Percentiles rank a stretch among this genome's conserved stretches.
These are phyloP conservation scores for Nannoperca australis DNA, from an alignment of 2,797 vertebrate genomes.

Conservation along the genomic window DNA sequence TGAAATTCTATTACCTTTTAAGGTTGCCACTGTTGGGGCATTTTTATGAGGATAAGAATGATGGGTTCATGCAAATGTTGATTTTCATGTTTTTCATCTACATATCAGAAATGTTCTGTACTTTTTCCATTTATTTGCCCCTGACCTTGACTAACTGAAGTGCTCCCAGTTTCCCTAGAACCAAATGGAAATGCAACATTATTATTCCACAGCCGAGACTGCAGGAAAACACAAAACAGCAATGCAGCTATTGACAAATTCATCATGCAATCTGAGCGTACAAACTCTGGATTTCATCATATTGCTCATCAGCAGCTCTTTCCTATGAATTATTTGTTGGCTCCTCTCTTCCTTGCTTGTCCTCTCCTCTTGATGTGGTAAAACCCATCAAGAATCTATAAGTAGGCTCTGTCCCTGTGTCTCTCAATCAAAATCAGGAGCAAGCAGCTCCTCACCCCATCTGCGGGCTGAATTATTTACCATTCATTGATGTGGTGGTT, in stretches of 20 bases:
- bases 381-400: constrained; percentile 94
- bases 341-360: constrained; percentile 68
- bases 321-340: constrained; percentile 91
- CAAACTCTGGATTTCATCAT: constrained; percentile 90
- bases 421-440: constrained; percentile 84
- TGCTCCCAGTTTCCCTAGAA: constrained; percentile 43
- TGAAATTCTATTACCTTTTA: constrained; percentile 43
- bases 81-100: constrained; percentile 67
- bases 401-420: constrained; percentile 79
- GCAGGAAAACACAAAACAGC: constrained; percentile 68
- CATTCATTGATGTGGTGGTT: constrained; percentile 82
- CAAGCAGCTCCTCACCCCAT: constrained; percentile 76
- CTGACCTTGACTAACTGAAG: constrained; percentile 71
- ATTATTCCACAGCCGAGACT: constrained; percentile 57
- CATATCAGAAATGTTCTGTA: constrained; percentile 51
- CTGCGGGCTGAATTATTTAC: constrained; percentile 85
- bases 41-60: constrained; percentile 58
- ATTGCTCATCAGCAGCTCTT: constrained; percentile 87
- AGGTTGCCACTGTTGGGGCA: background rate
- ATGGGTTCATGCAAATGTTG: constrained; percentile 54
- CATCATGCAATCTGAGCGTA: constrained; percentile 80
- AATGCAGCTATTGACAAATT: constrained; percentile 78
- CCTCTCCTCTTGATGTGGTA: constrained; percentile 86
- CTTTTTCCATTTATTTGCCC: constrained; percentile 57
- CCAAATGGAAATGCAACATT: constrained; percentile 74